Evolutionary conservation across 2,888 invertebrate genomes (phyloP).

Genomic region (Drosophila borealis): DNA sequence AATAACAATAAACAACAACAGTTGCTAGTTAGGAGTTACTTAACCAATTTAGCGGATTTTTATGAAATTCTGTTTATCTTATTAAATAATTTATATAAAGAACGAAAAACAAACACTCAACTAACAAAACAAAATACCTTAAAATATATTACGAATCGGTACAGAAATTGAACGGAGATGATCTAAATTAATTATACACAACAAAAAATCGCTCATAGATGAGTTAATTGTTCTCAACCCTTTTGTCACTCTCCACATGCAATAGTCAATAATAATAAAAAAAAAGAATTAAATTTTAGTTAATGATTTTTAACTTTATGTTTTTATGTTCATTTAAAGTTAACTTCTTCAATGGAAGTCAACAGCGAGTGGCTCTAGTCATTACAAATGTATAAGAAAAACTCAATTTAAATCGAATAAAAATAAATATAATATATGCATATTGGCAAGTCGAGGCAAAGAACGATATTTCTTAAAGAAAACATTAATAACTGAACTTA

Average conservation of each 20-base stretch:
- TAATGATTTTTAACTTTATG: slow-evolving; percentile 41
- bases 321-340: slow-evolving; percentile 49
- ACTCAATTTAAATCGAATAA: slow-evolving; percentile 38
- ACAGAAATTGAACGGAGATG: slow-evolving; percentile 63
- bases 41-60: slow-evolving; percentile 78
- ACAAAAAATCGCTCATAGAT: slow-evolving; percentile 33
- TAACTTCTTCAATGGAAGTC: slow-evolving; percentile 37
- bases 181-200: slow-evolving; percentile 52
- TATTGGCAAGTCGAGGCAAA: slow-evolving; percentile 11
- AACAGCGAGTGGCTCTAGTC: slow-evolving; percentile 74
- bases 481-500: slow-evolving; percentile 40
- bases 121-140: slow-evolving; percentile 59
- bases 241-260: slow-evolving; percentile 45
- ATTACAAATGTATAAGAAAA: slow-evolving; percentile 56
- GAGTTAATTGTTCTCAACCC: slow-evolving; percentile 46
- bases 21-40: slow-evolving; percentile 67
- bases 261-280: slow-evolving; percentile 48
- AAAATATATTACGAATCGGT: slow-evolving; percentile 66
- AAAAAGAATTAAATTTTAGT: slow-evolving; percentile 35
- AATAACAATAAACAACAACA: slow-evolving; percentile 38
- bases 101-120: slow-evolving; percentile 53
- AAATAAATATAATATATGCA: slow-evolving; percentile 35
- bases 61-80: slow-evolving; percentile 77
- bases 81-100: slow-evolving; percentile 68
- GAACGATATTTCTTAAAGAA: slow-evolving; percentile 14